Conservation (phyloP, 2,113 vertebrate genomes). For the Campylomormyrus numenius region DNA sequence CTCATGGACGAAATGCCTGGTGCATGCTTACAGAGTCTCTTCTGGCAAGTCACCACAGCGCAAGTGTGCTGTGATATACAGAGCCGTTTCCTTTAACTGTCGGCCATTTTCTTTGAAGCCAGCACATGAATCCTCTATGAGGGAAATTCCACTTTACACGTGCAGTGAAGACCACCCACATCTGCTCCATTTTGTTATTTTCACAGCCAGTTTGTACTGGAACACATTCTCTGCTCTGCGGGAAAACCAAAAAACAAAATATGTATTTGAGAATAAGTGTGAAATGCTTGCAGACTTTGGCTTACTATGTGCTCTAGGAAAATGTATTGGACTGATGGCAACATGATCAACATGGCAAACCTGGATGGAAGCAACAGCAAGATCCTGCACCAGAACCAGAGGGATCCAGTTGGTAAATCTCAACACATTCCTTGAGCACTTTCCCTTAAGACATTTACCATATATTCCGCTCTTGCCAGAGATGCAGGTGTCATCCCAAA, state of each 20-base stretch:
- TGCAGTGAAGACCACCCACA: not conserved
- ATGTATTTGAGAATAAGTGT: not conserved
- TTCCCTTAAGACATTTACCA: not conserved
- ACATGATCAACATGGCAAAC: constrained; percentile 79
- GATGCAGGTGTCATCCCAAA: not conserved
- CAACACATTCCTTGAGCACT: not conserved
- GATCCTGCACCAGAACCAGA: constrained; percentile 80
- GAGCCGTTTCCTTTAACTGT: not conserved
- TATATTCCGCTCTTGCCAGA: not conserved
- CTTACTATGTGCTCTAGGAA: constrained; percentile 52
- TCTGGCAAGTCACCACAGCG: not conserved
- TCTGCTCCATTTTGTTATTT: not conserved
- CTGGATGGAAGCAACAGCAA: constrained; percentile 85
- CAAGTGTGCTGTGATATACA: not conserved
- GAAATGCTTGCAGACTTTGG: not conserved
- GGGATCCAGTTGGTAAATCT: constrained; percentile 74
- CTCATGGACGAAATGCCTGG: not conserved
- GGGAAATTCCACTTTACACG: not conserved
- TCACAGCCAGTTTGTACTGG: not conserved
- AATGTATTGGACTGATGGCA: constrained; percentile 80
- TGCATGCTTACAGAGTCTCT: not conserved
- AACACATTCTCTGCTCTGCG: not conserved
- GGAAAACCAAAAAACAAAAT: not conserved
- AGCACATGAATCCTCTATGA: not conserved
- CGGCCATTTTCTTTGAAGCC: not conserved